Base-by-base conservation (phyloP, 2,888 invertebrate genomes). In the Yponomeuta cagnagella region DNA sequence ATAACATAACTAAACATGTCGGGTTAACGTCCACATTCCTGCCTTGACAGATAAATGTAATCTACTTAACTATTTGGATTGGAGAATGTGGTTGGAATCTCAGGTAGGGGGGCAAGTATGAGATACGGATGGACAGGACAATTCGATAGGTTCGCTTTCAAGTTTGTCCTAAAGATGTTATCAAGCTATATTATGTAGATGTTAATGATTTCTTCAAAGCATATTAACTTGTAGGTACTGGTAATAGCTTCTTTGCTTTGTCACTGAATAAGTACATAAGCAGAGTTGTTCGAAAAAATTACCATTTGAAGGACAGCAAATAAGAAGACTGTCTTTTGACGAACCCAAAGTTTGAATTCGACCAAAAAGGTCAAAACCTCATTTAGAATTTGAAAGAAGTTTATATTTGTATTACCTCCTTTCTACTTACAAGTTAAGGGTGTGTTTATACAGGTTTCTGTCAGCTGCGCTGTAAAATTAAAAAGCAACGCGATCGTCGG, bases 401-500 rank as follows among this genome's bases (percentile, higher is more conserved):
- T 31, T 33, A 52, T 52, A 52, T 52, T 52, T 52, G 15, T 58
- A 58, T 58, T 58, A 58, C 65, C 65, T 10, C 31, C 65, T 65
- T 65, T 31, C 33, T 30, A 65, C 65, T 10, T 31, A 10, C 65
- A n/a, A 23, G 12, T 10, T 84, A 84, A 87, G 85, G 85, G 86
- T 81, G 78, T 87, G 86, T 88, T 86, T 87, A 85, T 82, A 85
- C 87, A 88, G 85, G 83, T 86, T 79, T 80, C 81, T 85, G 84
- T 88, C 88, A 88, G 89, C 87, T 87, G 88, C 82, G 79, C 82
- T 81, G 84, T 86, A 84, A 87, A 89, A 87, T 89, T 88, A 89
- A 89, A 89, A 89, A 87, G 82, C 85, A 84, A 80, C 82, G 82
- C 84, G 84, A 80, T 82, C 82, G 80, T 74, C 74, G 78, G 77